phyloP scores from a whole-genome alignment of 2,113 vertebrate genomes.

The Elachura formosa region DNA sequence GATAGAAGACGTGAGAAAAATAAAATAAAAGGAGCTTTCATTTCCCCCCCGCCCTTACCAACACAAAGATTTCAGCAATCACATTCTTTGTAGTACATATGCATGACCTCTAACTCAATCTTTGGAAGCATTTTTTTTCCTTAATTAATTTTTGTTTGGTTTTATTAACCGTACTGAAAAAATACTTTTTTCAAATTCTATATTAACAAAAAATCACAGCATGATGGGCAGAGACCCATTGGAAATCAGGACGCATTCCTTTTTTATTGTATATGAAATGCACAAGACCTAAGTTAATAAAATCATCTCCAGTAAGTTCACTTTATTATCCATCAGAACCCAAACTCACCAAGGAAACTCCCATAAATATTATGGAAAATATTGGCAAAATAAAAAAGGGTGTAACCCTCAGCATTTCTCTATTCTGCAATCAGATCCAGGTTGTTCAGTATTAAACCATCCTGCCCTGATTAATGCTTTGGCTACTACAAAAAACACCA shows the following conservation, averaged over 20 bases:
- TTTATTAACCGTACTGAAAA: slow-evolving; percentile 33
- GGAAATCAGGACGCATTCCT: slow-evolving; percentile 1
- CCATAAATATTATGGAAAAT: slow-evolving; percentile 3
- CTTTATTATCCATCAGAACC: neutral
- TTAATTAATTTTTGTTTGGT: slow-evolving; percentile 42
- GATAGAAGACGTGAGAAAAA: slow-evolving; percentile 70
- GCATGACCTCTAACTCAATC: slow-evolving; percentile 17
- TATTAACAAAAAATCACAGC: neutral
- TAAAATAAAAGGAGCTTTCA: slow-evolving; percentile 68
- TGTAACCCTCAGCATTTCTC: neutral
- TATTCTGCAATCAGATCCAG: neutral
- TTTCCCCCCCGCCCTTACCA: slow-evolving; percentile 37
- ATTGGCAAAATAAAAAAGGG: neutral
- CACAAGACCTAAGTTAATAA: slow-evolving; percentile 4
- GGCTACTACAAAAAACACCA: neutral
- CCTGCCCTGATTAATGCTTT: neutral
- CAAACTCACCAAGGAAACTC: slow-evolving; percentile 18
- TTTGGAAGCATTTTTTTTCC: slow-evolving; percentile 11
- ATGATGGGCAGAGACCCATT: neutral
- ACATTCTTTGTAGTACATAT: neutral
- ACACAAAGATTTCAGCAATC: slow-evolving; percentile 66
- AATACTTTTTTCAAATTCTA: neutral
- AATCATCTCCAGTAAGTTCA: neutral
- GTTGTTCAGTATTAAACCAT: neutral
- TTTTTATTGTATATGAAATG: slow-evolving; percentile 4